Evolutionary conservation across 2,888 invertebrate genomes (phyloP).

Genomic region (Drosophila neotestacea): DNA sequence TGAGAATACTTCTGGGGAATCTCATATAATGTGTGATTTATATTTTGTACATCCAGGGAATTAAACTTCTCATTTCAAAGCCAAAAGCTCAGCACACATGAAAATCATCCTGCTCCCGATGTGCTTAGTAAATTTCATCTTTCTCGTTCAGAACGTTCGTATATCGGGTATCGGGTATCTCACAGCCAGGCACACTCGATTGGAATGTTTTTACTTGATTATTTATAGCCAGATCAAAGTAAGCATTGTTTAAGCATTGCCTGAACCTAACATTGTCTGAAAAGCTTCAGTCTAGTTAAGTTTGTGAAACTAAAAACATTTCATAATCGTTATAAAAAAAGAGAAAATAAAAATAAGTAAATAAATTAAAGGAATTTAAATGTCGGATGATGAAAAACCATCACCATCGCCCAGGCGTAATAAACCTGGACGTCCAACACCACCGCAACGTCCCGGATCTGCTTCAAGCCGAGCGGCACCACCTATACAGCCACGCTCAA

Average conservation of each 20-base stretch:
- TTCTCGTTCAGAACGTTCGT: no score
- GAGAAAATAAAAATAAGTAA: not conserved
- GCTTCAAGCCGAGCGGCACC: conserved; percentile 5
- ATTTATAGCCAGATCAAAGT: conserved; percentile 48
- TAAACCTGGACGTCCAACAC: not conserved
- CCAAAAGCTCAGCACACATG: no score
- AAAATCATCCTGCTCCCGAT: no score
- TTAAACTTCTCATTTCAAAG: no score
- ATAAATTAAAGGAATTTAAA: conserved; percentile 6
- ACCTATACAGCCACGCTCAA: conserved; percentile 10
- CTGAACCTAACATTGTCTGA: conserved; percentile 34
- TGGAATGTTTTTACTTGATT: no score
- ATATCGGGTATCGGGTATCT: not conserved
- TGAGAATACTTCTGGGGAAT: no score
- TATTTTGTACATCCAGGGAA: no score
- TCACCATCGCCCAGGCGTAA: not conserved
- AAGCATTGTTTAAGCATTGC: conserved; percentile 50
- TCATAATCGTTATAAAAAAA: not conserved
- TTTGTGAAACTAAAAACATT: conserved; percentile 18
- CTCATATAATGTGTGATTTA: no score
- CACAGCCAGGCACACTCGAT: not conserved
- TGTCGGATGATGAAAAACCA: conserved; percentile 20
- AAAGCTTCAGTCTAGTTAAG: conserved; percentile 19
- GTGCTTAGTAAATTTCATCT: no score
- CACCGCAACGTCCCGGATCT: not conserved